Evolutionary conservation across 2,888 invertebrate species (phyloP), one percentile per base, ranked within the genome.

Genomic region (Coleophora deauratella): DNA sequence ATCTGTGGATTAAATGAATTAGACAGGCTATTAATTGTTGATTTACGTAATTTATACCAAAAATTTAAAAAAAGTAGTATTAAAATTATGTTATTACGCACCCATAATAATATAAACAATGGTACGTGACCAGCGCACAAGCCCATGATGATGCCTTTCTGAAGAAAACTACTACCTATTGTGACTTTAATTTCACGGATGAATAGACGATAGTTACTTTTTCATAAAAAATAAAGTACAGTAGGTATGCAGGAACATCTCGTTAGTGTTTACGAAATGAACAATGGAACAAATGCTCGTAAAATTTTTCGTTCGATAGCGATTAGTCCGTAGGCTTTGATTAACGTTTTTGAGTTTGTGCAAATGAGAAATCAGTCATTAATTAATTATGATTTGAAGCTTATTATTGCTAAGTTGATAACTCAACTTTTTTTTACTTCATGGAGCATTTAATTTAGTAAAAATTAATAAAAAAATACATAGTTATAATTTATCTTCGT

Each of bases 211-310:
- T 59, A 55, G 51, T 53, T 58, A 56, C 52, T 47, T 55, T 52
- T 35, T 40, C 38, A 49, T 54, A 43, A 52, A 49, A 48, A 36
- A 42, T 35, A 21, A 3, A 21, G 6, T 44, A 47, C 9, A 21
- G 12, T 32, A 36, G 46, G 39, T 55, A 59, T 6, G 21, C 21
- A 21, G 21, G 3, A 21, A 3, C 21, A 21, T 67, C 60, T 64
- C 47, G 50, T 61, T 52, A 58, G 52, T 66, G 66, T 64, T 68
- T 72, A 62, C 53, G 51, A 54, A 66, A 66, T 60, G 54, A 60
- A 66, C 68, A 74, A 74, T 72, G 73, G n/a, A 63, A 72, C 72
- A 72, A 72, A 52, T 50, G 67, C 50, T 78, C 78, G 71, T 79
- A 57, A 80, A 77, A 66, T 4, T 55, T 33, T 42, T 47, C 50